These are phyloP conservation scores for Agrochola litura DNA, from an alignment of 2,888 invertebrate genomes.

Conservation along the genomic window DNA sequence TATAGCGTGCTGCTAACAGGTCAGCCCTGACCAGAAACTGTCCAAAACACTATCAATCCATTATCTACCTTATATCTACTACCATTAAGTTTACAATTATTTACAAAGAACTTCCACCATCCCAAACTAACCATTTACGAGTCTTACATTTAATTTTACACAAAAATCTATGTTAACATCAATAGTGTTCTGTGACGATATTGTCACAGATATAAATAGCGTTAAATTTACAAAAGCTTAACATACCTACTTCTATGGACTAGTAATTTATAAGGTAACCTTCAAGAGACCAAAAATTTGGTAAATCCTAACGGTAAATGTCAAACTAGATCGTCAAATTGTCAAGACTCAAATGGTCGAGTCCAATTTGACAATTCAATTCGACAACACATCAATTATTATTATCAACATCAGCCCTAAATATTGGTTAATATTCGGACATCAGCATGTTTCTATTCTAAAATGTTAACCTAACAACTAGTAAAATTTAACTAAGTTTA, in stretches of 20 bases:
- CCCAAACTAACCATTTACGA: conserved; percentile 65
- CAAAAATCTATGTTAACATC: conserved; percentile 69
- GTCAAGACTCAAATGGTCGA: conserved; percentile 29
- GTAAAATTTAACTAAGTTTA: conserved; percentile 43
- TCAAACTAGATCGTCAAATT: conserved; percentile 47
- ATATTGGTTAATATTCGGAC: conserved; percentile 59
- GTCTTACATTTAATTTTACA: conserved; percentile 70
- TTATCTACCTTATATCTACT: conserved; percentile 74
- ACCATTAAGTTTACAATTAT: conserved; percentile 75
- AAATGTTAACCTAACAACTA: conserved; percentile 55
- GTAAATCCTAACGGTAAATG: conserved; percentile 60
- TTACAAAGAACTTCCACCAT: conserved; percentile 76
- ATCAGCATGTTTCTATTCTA: conserved; percentile 63
- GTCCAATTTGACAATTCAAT: conserved; percentile 49
- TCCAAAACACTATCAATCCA: conserved; percentile 68
- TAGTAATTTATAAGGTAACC: conserved; percentile 86
- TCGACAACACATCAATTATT: conserved; percentile 42
- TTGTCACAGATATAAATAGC: conserved; percentile 65
- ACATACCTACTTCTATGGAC: conserved; percentile 82
- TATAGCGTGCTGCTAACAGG: conserved; percentile 62
- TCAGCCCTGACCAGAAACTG: conserved; percentile 60
- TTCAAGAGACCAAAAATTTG: conserved; percentile 75
- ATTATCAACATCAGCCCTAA: conserved; percentile 45
- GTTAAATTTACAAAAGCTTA: conserved; percentile 83
- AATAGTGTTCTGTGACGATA: conserved; percentile 61